Evolutionary conservation across 2,888 invertebrate species (phyloP), one percentile per base, ranked within the genome.

Genomic region (Plebejus argus): DNA sequence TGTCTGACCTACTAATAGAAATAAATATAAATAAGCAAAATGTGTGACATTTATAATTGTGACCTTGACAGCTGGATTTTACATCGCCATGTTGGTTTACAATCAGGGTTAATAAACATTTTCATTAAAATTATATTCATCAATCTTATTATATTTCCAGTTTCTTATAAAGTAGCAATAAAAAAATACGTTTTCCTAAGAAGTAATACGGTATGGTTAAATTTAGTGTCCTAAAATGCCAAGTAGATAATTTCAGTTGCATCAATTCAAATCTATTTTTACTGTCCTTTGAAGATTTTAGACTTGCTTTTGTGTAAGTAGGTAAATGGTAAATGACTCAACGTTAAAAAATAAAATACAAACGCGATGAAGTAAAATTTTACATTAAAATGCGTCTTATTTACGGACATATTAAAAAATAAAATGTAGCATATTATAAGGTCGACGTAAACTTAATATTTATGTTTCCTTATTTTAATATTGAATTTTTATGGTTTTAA

Each of bases 401-500:
- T 66, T 66, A 66, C 45, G 45, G 23, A 49, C 71, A 23, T 35
- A 39, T 49, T 72, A 72, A 72, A 72, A 20, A 72, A 23, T 39
- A 28, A 28, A 18, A 66, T 18, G 28, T 23, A n/a, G n/a, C n/a
- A n/a, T n/a, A n/a, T n/a, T n/a, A 12, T 45, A 72, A 72, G 72
- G 35, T 72, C 72, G 45, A 20, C 15, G 39, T 72, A 23, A 45
- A 72, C 72, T 72, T 72, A 5, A 72, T 72, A 72, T 72, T 72
- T 72, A 72, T 72, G 72, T 45, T 72, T 72, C 72, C 72, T 72
- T 72, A 72, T 72, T 72, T 72, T 72, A 49, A 45, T 72, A 39
- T 72, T n/a, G 8, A 39, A 71, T 20, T 71, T 10, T 20, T 39
- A 39, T 39, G 39, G 39, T 23, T 45, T 72, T 72, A 39, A 45